Percentiles rank a stretch among this genome's conserved stretches.
These are phyloP conservation scores for Polia nebulosa DNA, from an alignment of 2,888 invertebrate species.

Conservation along the genomic window DNA sequence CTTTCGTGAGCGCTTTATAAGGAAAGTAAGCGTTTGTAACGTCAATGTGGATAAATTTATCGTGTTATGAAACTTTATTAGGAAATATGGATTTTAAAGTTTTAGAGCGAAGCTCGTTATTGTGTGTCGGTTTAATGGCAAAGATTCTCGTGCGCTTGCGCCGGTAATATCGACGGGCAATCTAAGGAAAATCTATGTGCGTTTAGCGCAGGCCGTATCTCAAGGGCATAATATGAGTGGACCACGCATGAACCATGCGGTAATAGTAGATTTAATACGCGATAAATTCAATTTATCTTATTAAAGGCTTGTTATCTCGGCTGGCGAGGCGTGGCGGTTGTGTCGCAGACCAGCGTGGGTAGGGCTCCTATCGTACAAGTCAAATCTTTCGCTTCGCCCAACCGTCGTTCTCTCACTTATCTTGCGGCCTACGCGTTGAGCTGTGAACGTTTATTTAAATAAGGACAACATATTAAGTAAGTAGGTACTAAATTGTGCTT, in stretches of 20 bases:
- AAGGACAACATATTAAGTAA: conserved; percentile 56
- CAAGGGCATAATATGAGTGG: conserved; percentile 74
- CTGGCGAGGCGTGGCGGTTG: conserved; percentile 65
- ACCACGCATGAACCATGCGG: conserved; percentile 75
- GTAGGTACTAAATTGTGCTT: conserved; percentile 48
- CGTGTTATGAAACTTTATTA: conserved; percentile 48
- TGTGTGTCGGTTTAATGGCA: conserved; percentile 40
- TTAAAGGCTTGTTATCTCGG: conserved; percentile 75
- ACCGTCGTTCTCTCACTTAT: conserved; percentile 63
- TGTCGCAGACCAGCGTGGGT: conserved; percentile 77
- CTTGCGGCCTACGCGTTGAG: conserved; percentile 66
- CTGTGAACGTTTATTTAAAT: conserved; percentile 62
- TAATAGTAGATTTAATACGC: conserved; percentile 78
- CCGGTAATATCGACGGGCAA: conserved; percentile 62
- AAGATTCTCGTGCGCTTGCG: conserved; percentile 47
- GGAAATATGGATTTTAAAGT: conserved; percentile 52
- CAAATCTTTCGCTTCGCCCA: conserved; percentile 62
- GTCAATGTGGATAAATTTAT: conserved; percentile 59
- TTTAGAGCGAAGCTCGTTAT: conserved; percentile 26
- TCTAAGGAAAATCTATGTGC: conserved; percentile 70
- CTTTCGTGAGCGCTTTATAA: conserved; percentile 73
- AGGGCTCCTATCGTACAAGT: conserved; percentile 65
- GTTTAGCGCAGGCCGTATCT: conserved; percentile 71
- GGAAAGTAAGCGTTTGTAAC: conserved; percentile 67
- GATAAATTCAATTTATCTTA: conserved; percentile 84